Evolutionary conservation across 1,140 invertebrate species (phyloP).

Genomic region (Conopomorpha cramerella): DNA sequence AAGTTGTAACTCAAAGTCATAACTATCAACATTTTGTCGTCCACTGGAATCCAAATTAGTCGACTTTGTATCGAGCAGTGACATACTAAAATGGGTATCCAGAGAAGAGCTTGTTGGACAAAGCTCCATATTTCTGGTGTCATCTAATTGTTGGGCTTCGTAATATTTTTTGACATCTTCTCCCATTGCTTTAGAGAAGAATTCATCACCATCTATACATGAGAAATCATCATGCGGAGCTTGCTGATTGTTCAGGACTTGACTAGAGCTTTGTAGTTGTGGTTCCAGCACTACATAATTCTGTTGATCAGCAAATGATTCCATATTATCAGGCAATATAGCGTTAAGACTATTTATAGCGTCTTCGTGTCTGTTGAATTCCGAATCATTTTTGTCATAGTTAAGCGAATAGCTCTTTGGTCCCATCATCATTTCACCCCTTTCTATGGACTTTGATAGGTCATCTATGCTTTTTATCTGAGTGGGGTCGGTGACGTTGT

Average conservation of each 20-base stretch:
- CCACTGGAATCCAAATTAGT: constrained; percentile 22
- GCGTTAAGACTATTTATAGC: constrained; percentile 38
- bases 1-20: too few species aligned
- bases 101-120: constrained; percentile 36
- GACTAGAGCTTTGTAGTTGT: constrained; percentile 21
- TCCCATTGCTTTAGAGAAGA: constrained; percentile 48
- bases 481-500: constrained; percentile 47
- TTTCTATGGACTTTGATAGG: constrained; percentile 47
- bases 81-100: constrained; percentile 42
- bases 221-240: too few species aligned
- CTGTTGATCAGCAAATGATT: constrained; percentile 37
- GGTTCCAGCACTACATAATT: constrained; percentile 36
- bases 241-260: constrained; percentile 24
- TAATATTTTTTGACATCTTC: constrained; percentile 53
- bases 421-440: constrained; percentile 39
- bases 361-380: constrained; percentile 25
- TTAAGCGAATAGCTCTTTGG: constrained; percentile 16
- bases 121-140: constrained; percentile 28
- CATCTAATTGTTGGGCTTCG: constrained; percentile 34
- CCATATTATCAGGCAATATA: constrained; percentile 41
- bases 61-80: constrained; percentile 33
- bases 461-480: constrained; percentile 56
- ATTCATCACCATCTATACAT: constrained; percentile 47
- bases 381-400: constrained; percentile 20
- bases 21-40: constrained; percentile 32